Conservation (phyloP, 1,140 invertebrate species). For the Dendroctonus valens region DNA sequence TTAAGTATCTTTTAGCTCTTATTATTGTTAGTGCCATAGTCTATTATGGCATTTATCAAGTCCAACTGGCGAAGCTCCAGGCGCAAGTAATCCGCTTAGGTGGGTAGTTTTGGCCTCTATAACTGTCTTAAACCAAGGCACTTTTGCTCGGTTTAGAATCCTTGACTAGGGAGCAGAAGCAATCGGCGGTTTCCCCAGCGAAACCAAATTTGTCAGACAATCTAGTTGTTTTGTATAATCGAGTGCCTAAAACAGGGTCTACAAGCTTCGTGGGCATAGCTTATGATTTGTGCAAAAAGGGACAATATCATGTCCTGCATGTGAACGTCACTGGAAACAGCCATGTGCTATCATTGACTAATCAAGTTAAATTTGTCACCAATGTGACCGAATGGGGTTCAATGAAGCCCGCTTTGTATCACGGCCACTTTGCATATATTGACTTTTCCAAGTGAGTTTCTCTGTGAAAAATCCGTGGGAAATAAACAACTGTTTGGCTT, state of each 20-base stretch:
- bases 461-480: neutral
- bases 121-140: no score
- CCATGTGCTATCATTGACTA: conserved; percentile 86
- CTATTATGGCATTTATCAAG: no score
- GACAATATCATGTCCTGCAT: conserved; percentile 93
- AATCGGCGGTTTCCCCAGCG: no score
- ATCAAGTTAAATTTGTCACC: conserved; percentile 83
- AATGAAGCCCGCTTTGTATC: conserved; percentile 91
- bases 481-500: conserved; percentile 47
- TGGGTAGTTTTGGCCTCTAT: no score
- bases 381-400: conserved; percentile 88
- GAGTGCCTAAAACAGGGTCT: conserved; percentile 98
- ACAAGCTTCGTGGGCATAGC: conserved; percentile 97
- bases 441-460: conserved; percentile 84
- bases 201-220: conserved; percentile 52
- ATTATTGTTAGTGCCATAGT: no score
- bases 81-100: no score
- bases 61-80: no score
- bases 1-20: no score
- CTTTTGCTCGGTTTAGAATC: no score
- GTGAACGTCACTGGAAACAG: conserved; percentile 95
- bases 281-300: conserved; percentile 91
- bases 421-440: conserved; percentile 94
- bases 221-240: conserved; percentile 87
- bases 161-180: no score